A percentile compares a stretch with the other conserved stretches of the same genome.
Conservation (phyloP, 2,113 vertebrate genomes). For the Syrmaticus mikado region DNA sequence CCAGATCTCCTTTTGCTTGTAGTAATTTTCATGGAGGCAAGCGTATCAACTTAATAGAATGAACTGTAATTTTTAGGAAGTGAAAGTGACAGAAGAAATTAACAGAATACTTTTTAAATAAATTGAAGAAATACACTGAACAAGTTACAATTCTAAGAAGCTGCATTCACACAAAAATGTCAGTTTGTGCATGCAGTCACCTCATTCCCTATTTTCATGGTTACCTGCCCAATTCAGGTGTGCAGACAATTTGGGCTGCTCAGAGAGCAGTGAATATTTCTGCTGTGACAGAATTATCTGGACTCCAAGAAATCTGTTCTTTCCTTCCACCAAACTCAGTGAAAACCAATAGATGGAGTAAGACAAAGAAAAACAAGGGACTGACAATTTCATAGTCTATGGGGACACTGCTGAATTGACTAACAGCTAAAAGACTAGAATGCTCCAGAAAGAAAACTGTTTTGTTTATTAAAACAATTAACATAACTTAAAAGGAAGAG, state of each 20-base stretch:
- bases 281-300: background rate
- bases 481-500: slow-evolving; percentile 50
- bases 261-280: background rate
- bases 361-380: background rate
- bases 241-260: background rate
- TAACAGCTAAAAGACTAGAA: background rate
- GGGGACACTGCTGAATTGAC: background rate
- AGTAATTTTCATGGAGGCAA: background rate
- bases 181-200: background rate
- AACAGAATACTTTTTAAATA: background rate
- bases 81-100: background rate
- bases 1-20: background rate
- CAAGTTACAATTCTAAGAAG: background rate
- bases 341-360: background rate
- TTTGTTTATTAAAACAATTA: slow-evolving; percentile 69
- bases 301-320: background rate
- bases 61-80: background rate
- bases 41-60: background rate
- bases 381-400: background rate
- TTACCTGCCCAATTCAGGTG: background rate
- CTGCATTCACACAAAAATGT: background rate
- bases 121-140: background rate
- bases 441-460: slow-evolving; percentile 41
- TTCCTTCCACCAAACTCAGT: background rate
- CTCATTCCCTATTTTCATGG: background rate